Evolutionary conservation across 2,888 invertebrate species (phyloP).

Genomic region (Stenolophus ochropezus): DNA sequence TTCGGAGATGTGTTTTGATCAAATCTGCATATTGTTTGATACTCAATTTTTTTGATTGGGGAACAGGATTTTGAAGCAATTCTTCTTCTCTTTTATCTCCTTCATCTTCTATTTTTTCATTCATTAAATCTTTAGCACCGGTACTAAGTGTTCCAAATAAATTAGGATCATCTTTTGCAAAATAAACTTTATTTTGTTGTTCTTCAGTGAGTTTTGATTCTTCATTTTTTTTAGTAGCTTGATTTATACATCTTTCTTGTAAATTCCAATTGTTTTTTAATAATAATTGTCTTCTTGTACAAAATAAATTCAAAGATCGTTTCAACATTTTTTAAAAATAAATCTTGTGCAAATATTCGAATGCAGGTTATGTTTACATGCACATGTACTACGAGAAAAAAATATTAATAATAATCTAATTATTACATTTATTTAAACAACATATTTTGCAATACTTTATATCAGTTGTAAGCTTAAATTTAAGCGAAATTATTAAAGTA

Average conservation of each 20-base stretch:
- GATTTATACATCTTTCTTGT: slow-evolving; percentile 3
- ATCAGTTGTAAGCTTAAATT: too few relatives aligned
- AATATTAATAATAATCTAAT: background rate
- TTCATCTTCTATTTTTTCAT: slow-evolving; percentile 71
- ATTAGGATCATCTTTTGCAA: slow-evolving; percentile 75
- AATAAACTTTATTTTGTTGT: slow-evolving; percentile 26
- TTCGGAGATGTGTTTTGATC: slow-evolving; percentile 80
- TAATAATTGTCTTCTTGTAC: background rate
- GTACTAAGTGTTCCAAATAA: slow-evolving; percentile 79
- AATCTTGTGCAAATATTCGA: background rate
- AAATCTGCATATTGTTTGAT: slow-evolving; percentile 81
- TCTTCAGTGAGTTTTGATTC: background rate
- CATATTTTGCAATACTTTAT: too few relatives aligned
- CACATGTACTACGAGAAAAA: background rate
- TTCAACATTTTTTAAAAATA: slow-evolving; percentile 31
- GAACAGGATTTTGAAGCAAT: slow-evolving; percentile 75
- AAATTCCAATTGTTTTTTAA: background rate
- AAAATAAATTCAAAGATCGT: slow-evolving; percentile 28
- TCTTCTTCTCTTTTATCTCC: slow-evolving; percentile 79
- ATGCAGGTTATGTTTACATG: slow-evolving; percentile 12
- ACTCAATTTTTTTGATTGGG: slow-evolving; percentile 74
- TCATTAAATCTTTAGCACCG: slow-evolving; percentile 69
- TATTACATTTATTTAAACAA: too few relatives aligned
- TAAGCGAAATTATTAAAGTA: too few relatives aligned
- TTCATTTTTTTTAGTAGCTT: background rate